A percentile compares a stretch with the other conserved stretches of the same genome.
phyloP scores from a whole-genome alignment of 2,797 vertebrate genomes.

The Hippoglossus hippoglossus region DNA sequence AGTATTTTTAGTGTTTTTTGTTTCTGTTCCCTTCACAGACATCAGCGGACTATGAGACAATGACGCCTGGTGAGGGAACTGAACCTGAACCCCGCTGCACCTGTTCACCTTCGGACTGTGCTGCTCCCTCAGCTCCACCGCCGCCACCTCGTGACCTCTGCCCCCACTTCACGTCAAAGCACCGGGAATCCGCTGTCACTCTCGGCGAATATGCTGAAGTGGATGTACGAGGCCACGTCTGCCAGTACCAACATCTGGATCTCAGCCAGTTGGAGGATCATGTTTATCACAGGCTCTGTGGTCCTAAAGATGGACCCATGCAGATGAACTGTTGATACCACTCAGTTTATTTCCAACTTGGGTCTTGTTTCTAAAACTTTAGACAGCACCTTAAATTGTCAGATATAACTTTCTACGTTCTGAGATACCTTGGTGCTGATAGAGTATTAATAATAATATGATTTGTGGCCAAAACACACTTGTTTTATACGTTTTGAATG shows the following conservation, averaged over 20 bases:
- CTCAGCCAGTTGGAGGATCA: slow-evolving; percentile 47
- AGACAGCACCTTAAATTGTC: no score
- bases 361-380: no score
- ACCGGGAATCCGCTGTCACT: slow-evolving; percentile 19
- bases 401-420: no score
- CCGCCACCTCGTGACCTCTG: slow-evolving; percentile 29
- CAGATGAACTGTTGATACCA: slow-evolving; percentile 1
- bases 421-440: no score
- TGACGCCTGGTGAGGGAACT: slow-evolving; percentile 30
- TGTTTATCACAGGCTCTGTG: slow-evolving; percentile 55
- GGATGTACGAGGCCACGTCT: slow-evolving; percentile 10
- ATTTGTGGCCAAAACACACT: no score
- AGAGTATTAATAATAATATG: no score
- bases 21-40: slow-evolving; percentile 42
- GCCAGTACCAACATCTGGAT: slow-evolving; percentile 64
- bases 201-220: slow-evolving; percentile 46
- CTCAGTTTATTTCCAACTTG: not conserved
- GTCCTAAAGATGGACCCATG: slow-evolving; percentile 14
- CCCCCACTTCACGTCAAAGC: slow-evolving; percentile 8
- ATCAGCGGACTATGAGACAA: slow-evolving; percentile 62
- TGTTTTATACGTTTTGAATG: no score
- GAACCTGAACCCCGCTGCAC: slow-evolving; percentile 12
- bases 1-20: no score
- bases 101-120: not conserved
- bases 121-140: not conserved